Base-by-base conservation (phyloP, 1,140 invertebrate genomes). In the Cydia pomonella region DNA sequence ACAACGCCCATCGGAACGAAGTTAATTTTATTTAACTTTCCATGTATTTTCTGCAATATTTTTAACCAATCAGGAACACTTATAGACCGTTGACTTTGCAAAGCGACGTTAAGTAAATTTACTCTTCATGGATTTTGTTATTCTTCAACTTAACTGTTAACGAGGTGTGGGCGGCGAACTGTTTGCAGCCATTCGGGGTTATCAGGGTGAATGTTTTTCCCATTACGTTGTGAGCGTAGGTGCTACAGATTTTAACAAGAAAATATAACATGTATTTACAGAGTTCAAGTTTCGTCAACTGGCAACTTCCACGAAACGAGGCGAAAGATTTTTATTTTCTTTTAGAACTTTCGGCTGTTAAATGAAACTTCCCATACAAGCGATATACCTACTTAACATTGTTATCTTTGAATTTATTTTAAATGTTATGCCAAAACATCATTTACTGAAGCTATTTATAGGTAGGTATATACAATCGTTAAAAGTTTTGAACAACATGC, bases 91-190 rank as follows among this genome's bases (percentile, higher is more conserved):
- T 69, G 64, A 69, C 64, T 69, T 23, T 21, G 16, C 29, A 13
- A 16, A 69, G 64, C 29, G 18, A 18, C 21, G 33, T 44, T 72
- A 72, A 72, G 44, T 23, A 72, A 72, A 72, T 72, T 50, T 72
- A 72, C 38, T 72, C 13, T 29, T 47, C 41, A 72, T 16, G 18
- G 18, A 23, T 47, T 72, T 72, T 50, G 33, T 69, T 69, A 29
- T 72, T 72, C n/a, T 72, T 47, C 44, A 25, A 41, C 44, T 41
- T 72, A 27, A 2, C 64, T 72, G 64, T 69, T 66, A 69, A 69
- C 64, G 33, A 69, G 27, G 64, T 41, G 64, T 33, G 64, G 64
- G 64, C 29, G 64, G n/a, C 27, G 64, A 2, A 25, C 12, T 69
- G 64, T 69, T 69, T 69, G 64, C 64, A 7, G 13, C 64, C 33